Evolutionary conservation across 2,888 invertebrate genomes (phyloP).

Genomic region (Leptinotarsa tumamoca): DNA sequence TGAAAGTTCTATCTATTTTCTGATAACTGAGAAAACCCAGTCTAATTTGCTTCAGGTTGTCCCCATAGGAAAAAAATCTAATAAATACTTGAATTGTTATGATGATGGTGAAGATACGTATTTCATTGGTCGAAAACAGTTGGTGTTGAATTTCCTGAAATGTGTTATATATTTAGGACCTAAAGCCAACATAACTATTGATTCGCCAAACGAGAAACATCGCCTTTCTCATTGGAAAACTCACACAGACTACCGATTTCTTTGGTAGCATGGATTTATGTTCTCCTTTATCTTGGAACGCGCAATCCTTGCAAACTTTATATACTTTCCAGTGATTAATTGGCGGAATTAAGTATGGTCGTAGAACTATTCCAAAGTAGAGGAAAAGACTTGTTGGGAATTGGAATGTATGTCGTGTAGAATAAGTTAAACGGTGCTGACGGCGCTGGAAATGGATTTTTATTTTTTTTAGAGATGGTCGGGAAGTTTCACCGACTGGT

Average conservation of each 20-base stretch:
- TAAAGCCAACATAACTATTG: not conserved
- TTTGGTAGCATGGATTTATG: conserved; percentile 61
- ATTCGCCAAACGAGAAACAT: conserved; percentile 3
- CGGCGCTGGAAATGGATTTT: not conserved
- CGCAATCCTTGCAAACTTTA: conserved; percentile 60
- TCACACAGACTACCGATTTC: conserved; percentile 48
- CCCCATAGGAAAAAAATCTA: too few relatives aligned
- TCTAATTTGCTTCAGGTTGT: too few relatives aligned
- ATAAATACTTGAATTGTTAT: too few relatives aligned
- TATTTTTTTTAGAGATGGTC: not conserved
- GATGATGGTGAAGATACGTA: too few relatives aligned
- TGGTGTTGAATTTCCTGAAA: too few relatives aligned
- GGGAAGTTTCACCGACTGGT: not conserved
- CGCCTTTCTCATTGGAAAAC: conserved; percentile 22
- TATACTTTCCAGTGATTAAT: conserved; percentile 61
- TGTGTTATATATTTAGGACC: too few relatives aligned
- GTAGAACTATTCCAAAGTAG: conserved; percentile 45
- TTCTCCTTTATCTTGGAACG: conserved; percentile 58
- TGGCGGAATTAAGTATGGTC: conserved; percentile 62
- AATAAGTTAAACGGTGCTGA: conserved; percentile 18
- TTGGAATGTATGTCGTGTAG: conserved; percentile 24
- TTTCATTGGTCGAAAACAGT: too few relatives aligned
- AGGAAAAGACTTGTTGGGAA: conserved; percentile 30
- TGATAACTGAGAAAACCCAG: too few relatives aligned
- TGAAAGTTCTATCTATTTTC: too few relatives aligned